Evolutionary conservation across 1,140 invertebrate genomes (phyloP).

Genomic region (Drosophila parvula): DNA sequence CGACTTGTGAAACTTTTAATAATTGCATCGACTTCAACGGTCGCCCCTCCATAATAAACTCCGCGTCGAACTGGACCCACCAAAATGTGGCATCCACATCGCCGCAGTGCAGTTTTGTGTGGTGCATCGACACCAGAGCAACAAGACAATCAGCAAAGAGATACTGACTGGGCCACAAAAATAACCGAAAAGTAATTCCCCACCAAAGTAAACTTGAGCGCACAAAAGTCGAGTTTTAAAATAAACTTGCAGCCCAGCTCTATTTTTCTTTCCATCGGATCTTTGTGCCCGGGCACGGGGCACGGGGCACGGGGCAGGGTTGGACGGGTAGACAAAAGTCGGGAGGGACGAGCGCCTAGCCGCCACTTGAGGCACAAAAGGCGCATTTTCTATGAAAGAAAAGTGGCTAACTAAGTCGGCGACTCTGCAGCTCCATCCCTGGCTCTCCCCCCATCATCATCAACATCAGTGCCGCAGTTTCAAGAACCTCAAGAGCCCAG

Average conservation of each 20-base stretch:
- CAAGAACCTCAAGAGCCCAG: conserved; percentile 30
- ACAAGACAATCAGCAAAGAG: conserved; percentile 62
- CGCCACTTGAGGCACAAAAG: conserved; percentile 70
- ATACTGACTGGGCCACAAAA: conserved; percentile 67
- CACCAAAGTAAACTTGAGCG: conserved; percentile 76
- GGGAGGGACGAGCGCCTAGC: conserved; percentile 1
- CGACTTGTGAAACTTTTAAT: conserved; percentile 72
- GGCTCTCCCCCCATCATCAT: not conserved
- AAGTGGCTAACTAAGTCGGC: conserved; percentile 78
- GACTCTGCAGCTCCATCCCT: conserved; percentile 21
- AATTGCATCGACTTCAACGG: conserved; percentile 71
- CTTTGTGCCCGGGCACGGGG: not conserved
- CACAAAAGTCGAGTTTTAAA: conserved; percentile 79
- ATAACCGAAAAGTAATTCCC: conserved; percentile 79
- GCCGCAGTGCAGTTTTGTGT: not conserved
- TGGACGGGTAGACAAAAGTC: conserved; percentile 23
- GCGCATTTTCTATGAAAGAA: conserved; percentile 75
- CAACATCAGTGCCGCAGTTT: conserved; percentile 46
- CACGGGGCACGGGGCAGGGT: too few relatives aligned
- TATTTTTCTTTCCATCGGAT: conserved; percentile 56
- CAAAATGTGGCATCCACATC: not conserved
- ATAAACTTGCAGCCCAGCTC: conserved; percentile 73
- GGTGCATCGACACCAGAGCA: conserved; percentile 55
- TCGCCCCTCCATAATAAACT: conserved; percentile 70
- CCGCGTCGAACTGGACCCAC: conserved; percentile 40